Evolutionary conservation across 2,888 invertebrate species (phyloP), one percentile per base, ranked within the genome.

Genomic region (Protonemura montana): DNA sequence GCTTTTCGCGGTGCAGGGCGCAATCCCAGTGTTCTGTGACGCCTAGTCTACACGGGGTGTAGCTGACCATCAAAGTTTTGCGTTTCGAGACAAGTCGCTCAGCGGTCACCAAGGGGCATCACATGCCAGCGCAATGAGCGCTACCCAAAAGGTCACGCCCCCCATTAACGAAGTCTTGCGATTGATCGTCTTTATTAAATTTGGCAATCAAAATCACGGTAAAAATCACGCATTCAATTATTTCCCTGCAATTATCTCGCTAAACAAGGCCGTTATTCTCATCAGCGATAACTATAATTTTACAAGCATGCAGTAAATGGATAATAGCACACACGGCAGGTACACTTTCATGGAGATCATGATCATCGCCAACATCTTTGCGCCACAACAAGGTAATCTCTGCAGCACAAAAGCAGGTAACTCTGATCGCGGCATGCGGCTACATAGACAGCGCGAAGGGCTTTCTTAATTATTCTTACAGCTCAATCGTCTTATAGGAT

Each of bases 201-300:
- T 59, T 59, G 59, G 59, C 59, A 59, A 59, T 59, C 59, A 59
- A 59, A 10, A 59, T 13, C 59, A 59, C 59, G 59, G 59, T 59
- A 59, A 59, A 35, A 59, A 59, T 59, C 59, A 59, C 59, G 59
- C 59, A 59, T 59, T 59, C 59, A 59, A 59, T 59, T 59, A 59
- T 13, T 59, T 59, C 59, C 59, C 59, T 10, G 59, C 59, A 59
- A 59, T 59, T 59, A 59, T 59, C 13, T 59, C 59, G 59, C 59
- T 59, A 59, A 59, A 59, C 59, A 59, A 59, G 59, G 59, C 59
- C 59, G 59, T 59, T 59, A 59, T 59, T 59, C 59, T 59, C 59
- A 59, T 59, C 59, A 59, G 13, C 59, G 59, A 59, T 59, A 10
- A 59, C 59, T 59, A 59, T 59, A 59, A 59, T 59, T 59, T 59